phyloP scores from a whole-genome alignment of 2,797 vertebrate species.

The Microtus agrestis region DNA sequence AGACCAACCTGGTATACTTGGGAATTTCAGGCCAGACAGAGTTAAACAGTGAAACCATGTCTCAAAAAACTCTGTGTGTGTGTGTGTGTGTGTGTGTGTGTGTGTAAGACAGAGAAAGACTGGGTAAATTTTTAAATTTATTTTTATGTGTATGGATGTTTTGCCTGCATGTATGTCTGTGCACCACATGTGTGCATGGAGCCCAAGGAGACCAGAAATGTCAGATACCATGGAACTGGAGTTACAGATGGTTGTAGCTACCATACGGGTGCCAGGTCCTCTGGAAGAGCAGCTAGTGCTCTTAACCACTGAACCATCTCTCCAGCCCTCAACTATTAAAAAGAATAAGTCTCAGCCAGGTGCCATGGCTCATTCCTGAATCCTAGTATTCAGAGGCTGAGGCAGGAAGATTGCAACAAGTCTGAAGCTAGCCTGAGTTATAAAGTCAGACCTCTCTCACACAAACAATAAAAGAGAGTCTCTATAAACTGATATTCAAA shows the following conservation, averaged over 20 bases:
- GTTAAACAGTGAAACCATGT: not conserved
- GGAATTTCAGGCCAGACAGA: not conserved
- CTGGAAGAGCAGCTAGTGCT: not conserved
- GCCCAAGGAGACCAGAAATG: not conserved
- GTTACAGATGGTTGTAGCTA: not conserved
- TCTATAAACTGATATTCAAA: not conserved
- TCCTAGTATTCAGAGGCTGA: not conserved
- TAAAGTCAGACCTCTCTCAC: not conserved
- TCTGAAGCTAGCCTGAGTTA: not conserved
- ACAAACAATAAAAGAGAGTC: not conserved
- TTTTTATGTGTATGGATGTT: not conserved
- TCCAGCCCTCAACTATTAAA: slow-evolving; percentile 15
- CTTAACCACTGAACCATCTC: not conserved
- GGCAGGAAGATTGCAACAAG: not conserved
- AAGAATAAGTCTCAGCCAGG: not conserved
- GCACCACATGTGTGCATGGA: not conserved
- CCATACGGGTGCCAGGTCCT: not conserved
- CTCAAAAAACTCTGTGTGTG: not conserved
- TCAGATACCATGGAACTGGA: not conserved
- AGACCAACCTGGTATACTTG: not conserved
- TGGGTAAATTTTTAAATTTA: not conserved
- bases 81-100: not conserved
- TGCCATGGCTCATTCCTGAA: not conserved
- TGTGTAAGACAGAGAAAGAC: not conserved
- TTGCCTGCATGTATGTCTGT: not conserved